Conservation (phyloP, 2,888 invertebrate genomes). For the Epirrhoe alternata region DNA sequence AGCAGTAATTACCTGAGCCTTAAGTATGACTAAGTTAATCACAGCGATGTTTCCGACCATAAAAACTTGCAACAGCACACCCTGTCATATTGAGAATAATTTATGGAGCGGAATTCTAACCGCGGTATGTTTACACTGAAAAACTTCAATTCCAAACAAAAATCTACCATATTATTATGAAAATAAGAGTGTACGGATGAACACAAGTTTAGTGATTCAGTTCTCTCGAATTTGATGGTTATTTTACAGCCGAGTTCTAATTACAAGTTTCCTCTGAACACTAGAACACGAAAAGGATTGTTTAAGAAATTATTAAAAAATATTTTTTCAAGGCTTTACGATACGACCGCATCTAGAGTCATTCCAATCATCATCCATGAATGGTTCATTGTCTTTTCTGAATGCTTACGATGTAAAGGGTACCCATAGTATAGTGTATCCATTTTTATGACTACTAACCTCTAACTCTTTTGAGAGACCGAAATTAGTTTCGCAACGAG, state of each 20-base stretch:
- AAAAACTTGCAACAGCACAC: conserved; percentile 75
- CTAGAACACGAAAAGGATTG: conserved; percentile 72
- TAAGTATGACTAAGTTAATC: conserved; percentile 62
- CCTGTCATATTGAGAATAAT: conserved; percentile 80
- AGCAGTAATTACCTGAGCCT: conserved; percentile 49
- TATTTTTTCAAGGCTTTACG: conserved; percentile 66
- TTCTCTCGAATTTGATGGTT: conserved; percentile 79
- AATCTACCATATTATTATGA: conserved; percentile 43
- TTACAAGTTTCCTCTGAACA: conserved; percentile 77
- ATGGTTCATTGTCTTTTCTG: neutral
- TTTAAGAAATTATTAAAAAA: conserved; percentile 68
- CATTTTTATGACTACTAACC: neutral
- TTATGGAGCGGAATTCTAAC: conserved; percentile 70
- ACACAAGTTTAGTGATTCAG: conserved; percentile 61
- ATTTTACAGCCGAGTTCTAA: conserved; percentile 81
- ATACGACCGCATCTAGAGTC: conserved; percentile 18
- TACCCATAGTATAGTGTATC: neutral
- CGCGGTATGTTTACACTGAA: conserved; percentile 42
- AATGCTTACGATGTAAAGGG: neutral
- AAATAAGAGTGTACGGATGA: conserved; percentile 24
- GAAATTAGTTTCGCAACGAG: conserved; percentile 61
- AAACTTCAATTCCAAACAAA: conserved; percentile 28
- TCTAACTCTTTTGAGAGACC: conserved; percentile 42
- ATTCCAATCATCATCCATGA: neutral
- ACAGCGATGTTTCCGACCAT: conserved; percentile 67